Evolutionary conservation across 2,888 invertebrate genomes (phyloP).

Genomic region (Machimus rusticus): DNA sequence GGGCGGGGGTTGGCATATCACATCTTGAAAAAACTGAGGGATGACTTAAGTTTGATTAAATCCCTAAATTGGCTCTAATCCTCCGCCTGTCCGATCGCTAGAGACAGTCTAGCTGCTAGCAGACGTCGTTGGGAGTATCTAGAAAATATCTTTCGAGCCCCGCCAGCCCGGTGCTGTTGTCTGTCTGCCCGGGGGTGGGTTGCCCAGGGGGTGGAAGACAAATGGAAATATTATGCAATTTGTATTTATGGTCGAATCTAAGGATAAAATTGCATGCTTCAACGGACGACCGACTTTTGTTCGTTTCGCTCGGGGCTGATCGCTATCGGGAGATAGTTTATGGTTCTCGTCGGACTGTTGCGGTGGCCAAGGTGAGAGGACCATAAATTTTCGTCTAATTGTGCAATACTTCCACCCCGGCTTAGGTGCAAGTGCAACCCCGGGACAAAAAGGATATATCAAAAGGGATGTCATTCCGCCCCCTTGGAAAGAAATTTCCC

Average conservation of each 20-base stretch:
- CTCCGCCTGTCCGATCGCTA: constrained; percentile 35
- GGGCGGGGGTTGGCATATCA: background rate
- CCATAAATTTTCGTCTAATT: constrained; percentile 21
- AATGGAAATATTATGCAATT: constrained; percentile 48
- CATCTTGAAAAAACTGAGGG: background rate
- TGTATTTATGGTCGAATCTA: constrained; percentile 44
- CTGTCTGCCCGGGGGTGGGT: background rate
- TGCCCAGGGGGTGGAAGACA: constrained; percentile 16
- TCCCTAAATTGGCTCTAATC: constrained; percentile 45
- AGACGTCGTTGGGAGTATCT: background rate
- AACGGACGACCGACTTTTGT: constrained; percentile 31
- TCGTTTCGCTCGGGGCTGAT: constrained; percentile 30
- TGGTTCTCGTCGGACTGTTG: constrained; percentile 33
- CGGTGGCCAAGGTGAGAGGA: constrained; percentile 25
- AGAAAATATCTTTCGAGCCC: background rate
- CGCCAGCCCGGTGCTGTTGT: background rate
- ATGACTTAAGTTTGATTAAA: constrained; percentile 41
- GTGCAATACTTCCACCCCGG: constrained; percentile 6
- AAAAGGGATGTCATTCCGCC: background rate
- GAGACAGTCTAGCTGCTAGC: background rate
- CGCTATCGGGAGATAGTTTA: constrained; percentile 45
- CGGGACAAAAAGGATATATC: background rate
- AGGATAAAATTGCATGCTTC: constrained; percentile 46
- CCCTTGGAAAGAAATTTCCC: background rate
- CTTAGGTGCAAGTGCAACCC: background rate